phyloP scores from a whole-genome alignment of 92 coral and sea anemone species.

The Parazoanthus darwini region DNA sequence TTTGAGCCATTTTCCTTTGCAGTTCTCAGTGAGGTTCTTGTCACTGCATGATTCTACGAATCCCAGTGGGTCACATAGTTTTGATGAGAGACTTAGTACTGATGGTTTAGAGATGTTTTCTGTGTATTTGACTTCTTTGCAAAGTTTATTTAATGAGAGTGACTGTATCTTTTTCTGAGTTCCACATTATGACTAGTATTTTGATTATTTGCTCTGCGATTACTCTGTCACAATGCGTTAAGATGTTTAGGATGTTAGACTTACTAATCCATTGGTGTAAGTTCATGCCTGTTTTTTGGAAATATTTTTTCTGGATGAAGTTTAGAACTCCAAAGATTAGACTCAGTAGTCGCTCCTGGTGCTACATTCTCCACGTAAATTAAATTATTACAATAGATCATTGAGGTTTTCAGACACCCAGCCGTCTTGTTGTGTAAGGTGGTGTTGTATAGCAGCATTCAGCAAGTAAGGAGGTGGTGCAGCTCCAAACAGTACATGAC shows the following conservation, averaged over 20 bases:
- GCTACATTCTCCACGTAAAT: slow-evolving; percentile 21
- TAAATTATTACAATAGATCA: too few species aligned
- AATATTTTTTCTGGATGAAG: slow-evolving; percentile 30
- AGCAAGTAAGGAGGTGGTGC: slow-evolving; percentile 54
- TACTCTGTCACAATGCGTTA: background rate
- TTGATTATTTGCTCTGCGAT: slow-evolving; percentile 32
- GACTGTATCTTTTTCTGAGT: slow-evolving; percentile 37
- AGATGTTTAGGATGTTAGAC: slow-evolving; percentile 7
- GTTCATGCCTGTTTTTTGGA: slow-evolving; percentile 49
- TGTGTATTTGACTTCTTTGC: slow-evolving; percentile 6
- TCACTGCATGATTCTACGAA: slow-evolving; percentile 12
- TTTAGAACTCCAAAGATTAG: slow-evolving; percentile 35
- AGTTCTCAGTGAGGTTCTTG: slow-evolving; percentile 32
- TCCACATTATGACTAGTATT: slow-evolving; percentile 31
- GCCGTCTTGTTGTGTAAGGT: background rate
- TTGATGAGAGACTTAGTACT: slow-evolving; percentile 36
- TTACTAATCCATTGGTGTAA: slow-evolving; percentile 48
- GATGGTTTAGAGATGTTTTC: slow-evolving; percentile 26
- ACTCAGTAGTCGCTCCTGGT: slow-evolving; percentile 27
- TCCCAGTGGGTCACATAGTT: slow-evolving; percentile 43
- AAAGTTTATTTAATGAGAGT: slow-evolving; percentile 18
- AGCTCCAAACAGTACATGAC: slow-evolving; percentile 35
- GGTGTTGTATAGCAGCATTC: slow-evolving; percentile 38
- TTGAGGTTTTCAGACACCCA: background rate
- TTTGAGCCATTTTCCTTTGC: slow-evolving; percentile 1